Base-by-base conservation (phyloP, 2,113 vertebrate species). In the Ia io region DNA sequence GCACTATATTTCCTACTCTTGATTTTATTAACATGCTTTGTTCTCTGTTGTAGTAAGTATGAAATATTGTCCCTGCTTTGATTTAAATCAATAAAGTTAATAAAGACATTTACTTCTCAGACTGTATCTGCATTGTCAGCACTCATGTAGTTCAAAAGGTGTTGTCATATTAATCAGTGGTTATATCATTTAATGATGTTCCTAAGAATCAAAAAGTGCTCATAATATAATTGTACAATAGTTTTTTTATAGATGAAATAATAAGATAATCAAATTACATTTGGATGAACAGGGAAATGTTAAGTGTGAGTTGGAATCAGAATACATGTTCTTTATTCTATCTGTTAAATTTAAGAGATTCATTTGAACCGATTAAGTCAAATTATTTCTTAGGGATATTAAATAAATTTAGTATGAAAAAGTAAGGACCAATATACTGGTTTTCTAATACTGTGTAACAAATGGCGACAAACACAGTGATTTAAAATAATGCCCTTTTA, bases 41-140 rank as follows among this genome's bases (percentile, higher is more conserved):
- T 88, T 79, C 25, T 93, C 61, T 79, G 16, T 70, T 90, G 77
- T 83, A 91, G 88, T 93, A 95, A 87, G 65, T 12, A 88, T 84
- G 53, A 86, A 94, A 96, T 85, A 59, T 11, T 74, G 5, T n/a
- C 69, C 35, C 23, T 79, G 49, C n/a, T 94, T 86, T 83, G 23
- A 90, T 87, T 74, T 74, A 71, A 95, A 93, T 94, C 76, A 85
- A 93, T 93, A 82, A 88, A 84, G 63, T 76, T 84, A 95, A 96
- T 42, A 89, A 47, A 94, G 67, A 67, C 76, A 94, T 71, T 91
- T 89, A 89, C 23, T 86, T 92, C n/a, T 63, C 44, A 87, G 37
- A 63, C 56, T 83, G 53, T 74, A 78, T 89, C 53, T 93, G n/a
- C 76, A 93, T 70, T 95, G 90, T 94, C 84, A 94, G 87, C 94